Base-by-base conservation (phyloP, 2,888 invertebrate species). In the Alcis repandata region DNA sequence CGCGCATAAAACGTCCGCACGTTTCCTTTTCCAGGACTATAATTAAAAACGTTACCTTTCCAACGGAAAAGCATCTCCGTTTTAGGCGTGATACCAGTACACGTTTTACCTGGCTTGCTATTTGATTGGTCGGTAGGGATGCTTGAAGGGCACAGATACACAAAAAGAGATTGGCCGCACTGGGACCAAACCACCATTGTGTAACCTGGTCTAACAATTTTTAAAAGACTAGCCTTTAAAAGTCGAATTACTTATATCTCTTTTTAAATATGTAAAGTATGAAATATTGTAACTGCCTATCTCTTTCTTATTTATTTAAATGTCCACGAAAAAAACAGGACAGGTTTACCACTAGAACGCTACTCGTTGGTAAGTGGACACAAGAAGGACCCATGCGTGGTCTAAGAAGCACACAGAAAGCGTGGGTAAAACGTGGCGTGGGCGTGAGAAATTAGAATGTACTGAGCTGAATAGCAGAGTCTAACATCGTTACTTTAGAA, bases 31-130 rank as follows among this genome's bases (percentile, higher is more conserved):
- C 52, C 53, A 57, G 51, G 59, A 63, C 62, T 59, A 61, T 62
- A 62, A 72, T 69, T 67, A 69, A 69, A 66, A 72, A 58, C 61
- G 49, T 61, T 69, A 68, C 69, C 63, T 52, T 46, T 53, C 67
- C 59, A 72, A 66, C 54, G 45, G 54, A 38, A 54, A 48, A 64
- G 40, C 36, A 63, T 53, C 48, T 54, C 49, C 48, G 49, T 41
- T 46, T 38, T 38, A 45, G 15, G 43, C 59, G 36, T 27, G 59
- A 20, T 63, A 40, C 41, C 49, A 13, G 22, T 27, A 22, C 54
- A 32, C 54, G 59, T 59, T 52, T 63, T 19, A 52, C 57, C 49
- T 20, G 19, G 40, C 57, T 68, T 63, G 54, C 53, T 64, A 63
- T 68, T 70, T 68, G 65, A 70, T 64, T 60, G 38, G 58, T 59